Conservation (phyloP, 1,140 invertebrate genomes). For the Ceratoteleas bidentatus region DNA sequence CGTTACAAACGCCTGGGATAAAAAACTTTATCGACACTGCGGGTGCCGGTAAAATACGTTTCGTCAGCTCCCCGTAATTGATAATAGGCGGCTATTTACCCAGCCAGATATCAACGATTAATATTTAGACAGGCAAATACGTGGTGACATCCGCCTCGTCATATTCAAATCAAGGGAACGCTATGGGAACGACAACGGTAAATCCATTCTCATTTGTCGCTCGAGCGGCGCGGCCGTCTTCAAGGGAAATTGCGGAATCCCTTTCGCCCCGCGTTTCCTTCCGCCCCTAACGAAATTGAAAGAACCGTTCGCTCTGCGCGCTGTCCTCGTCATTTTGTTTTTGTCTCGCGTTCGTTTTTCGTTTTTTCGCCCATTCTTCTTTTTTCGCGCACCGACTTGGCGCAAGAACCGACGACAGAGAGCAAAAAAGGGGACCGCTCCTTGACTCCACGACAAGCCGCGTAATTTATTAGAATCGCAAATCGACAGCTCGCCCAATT, state of each 20-base stretch:
- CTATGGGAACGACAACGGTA: conserved; percentile 30
- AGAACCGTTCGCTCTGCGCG: conserved; percentile 29
- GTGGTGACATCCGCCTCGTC: conserved; percentile 17
- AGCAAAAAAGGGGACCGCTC: conserved; percentile 18
- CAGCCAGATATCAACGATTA: conserved; percentile 34
- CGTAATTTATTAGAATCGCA: conserved; percentile 65
- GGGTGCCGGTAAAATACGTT: conserved; percentile 18
- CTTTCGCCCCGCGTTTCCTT: conserved; percentile 12
- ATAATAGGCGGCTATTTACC: conserved; percentile 18
- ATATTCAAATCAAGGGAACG: conserved; percentile 49
- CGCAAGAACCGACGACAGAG: conserved; percentile 20
- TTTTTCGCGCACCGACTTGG: conserved; percentile 17
- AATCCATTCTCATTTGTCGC: conserved; percentile 60
- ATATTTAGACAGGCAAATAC: conserved; percentile 47
- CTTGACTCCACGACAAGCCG: conserved; percentile 51
- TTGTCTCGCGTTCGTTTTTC: neutral
- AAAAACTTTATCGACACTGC: conserved; percentile 47
- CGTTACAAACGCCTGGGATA: conserved; percentile 23
- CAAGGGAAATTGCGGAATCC: conserved; percentile 48
- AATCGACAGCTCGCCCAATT: conserved; percentile 62
- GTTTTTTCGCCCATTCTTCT: conserved; percentile 3
- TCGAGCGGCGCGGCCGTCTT: conserved; percentile 28
- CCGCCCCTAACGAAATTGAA: conserved; percentile 44
- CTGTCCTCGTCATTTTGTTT: conserved; percentile 10
- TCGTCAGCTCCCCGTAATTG: conserved; percentile 35